phyloP scores from a whole-genome alignment of 2,888 invertebrate genomes.

The Lepidonotus clava region DNA sequence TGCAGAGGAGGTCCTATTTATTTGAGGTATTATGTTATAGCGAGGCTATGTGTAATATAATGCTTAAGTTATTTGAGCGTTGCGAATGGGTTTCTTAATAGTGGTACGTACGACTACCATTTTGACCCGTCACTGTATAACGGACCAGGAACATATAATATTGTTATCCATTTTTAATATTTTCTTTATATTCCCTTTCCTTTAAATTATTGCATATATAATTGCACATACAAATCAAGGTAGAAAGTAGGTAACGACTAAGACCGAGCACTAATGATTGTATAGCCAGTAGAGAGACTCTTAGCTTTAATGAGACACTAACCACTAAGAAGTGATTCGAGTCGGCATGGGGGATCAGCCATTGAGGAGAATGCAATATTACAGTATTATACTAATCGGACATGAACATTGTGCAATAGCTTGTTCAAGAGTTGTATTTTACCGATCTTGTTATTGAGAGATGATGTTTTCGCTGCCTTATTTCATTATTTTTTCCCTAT shows the following conservation, averaged over 20 bases:
- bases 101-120: background rate
- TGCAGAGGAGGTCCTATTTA: constrained; percentile 51
- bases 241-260: constrained; percentile 46
- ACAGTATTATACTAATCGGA: constrained; percentile 44
- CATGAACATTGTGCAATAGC: constrained; percentile 46
- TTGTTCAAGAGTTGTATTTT: constrained; percentile 54
- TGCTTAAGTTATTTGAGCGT: constrained; percentile 52
- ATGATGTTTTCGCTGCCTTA: constrained; percentile 24
- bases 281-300: constrained; percentile 51
- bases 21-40: constrained; percentile 55
- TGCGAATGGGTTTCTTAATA: constrained; percentile 2
- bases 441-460: constrained; percentile 48
- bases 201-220: constrained; percentile 56
- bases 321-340: constrained; percentile 48
- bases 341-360: constrained; percentile 52
- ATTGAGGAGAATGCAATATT: constrained; percentile 46
- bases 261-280: constrained; percentile 51
- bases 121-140: constrained; percentile 36
- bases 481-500: constrained; percentile 38
- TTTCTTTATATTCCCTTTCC: constrained; percentile 54
- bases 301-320: constrained; percentile 43
- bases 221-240: constrained; percentile 53
- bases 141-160: constrained; percentile 50
- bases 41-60: constrained; percentile 56
- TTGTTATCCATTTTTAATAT: constrained; percentile 54